phyloP scores from a whole-genome alignment of 2,113 vertebrate species.

The Proteles cristata region DNA sequence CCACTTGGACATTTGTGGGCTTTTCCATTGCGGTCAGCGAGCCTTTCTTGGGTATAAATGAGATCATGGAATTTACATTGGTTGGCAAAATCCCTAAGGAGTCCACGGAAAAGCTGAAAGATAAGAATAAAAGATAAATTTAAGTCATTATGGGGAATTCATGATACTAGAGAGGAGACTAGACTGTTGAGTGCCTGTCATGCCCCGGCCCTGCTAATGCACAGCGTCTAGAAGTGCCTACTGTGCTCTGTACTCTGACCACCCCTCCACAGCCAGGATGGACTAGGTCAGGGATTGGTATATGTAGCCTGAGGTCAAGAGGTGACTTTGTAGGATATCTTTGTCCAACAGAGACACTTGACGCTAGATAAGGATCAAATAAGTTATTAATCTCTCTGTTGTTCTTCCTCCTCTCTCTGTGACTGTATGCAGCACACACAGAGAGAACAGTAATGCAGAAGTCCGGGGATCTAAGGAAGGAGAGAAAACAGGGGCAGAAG shows the following conservation, averaged over 20 bases:
- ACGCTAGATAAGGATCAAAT: background rate
- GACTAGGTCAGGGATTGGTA: background rate
- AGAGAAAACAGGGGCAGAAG: background rate
- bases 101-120: conserved; percentile 89
- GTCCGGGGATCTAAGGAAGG: background rate
- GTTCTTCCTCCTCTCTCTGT: background rate
- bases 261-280: background rate
- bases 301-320: background rate
- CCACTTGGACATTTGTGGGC: conserved; percentile 84
- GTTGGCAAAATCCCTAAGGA: conserved; percentile 45
- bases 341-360: background rate
- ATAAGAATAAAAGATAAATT: background rate
- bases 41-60: conserved; percentile 87
- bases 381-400: background rate
- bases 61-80: conserved; percentile 87
- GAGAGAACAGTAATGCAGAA: background rate
- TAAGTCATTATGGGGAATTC: background rate
- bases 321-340: background rate
- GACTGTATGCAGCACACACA: background rate
- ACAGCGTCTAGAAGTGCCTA: background rate
- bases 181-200: background rate
- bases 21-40: conserved; percentile 83
- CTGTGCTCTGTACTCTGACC: background rate
- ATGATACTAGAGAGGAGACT: background rate
- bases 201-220: background rate